A percentile compares a stretch with the other conserved stretches of the same genome.
These are phyloP conservation scores for Lytechinus variegatus DNA, from an alignment of 35 echinoderm and acorn worm species.

Conservation along the genomic window DNA sequence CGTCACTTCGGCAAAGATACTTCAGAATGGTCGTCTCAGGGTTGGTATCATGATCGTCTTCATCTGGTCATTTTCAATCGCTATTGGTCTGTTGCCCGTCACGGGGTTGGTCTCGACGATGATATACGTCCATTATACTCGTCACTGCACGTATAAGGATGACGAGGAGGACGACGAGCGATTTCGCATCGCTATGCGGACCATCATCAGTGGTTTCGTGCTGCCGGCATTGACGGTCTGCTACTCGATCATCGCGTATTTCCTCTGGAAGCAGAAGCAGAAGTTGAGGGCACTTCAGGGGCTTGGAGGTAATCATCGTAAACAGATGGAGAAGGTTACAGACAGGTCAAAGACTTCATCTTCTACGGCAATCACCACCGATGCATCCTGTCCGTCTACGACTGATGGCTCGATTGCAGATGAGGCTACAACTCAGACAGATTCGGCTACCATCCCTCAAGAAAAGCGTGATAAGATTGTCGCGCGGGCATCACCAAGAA, in stretches of 20 bases:
- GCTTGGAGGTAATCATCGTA: not conserved
- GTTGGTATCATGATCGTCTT: not conserved
- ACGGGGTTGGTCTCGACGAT: not conserved
- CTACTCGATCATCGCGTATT: not conserved
- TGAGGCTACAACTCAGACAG: not conserved
- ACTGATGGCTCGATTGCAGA: not conserved
- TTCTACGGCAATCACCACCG: not conserved
- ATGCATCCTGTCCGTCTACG: not conserved
- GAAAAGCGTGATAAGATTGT: not conserved
- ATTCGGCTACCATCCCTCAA: not conserved
- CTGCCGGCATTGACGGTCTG: not conserved
- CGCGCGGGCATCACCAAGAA: not conserved
- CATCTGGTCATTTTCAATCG: not conserved
- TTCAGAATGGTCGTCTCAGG: not conserved
- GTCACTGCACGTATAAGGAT: not conserved
- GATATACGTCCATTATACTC: not conserved
- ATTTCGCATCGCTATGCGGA: not conserved
- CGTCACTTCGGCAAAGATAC: not conserved
- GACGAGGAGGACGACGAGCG: not conserved
- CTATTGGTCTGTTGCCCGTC: not conserved
- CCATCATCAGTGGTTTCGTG: not conserved
- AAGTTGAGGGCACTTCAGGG: not conserved
- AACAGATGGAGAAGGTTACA: not conserved
- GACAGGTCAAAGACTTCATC: not conserved
- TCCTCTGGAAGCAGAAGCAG: not conserved